A percentile compares a stretch with the other conserved stretches of the same genome.
Conservation (phyloP, 2,797 vertebrate species). For the Pangasius larnaudii region DNA sequence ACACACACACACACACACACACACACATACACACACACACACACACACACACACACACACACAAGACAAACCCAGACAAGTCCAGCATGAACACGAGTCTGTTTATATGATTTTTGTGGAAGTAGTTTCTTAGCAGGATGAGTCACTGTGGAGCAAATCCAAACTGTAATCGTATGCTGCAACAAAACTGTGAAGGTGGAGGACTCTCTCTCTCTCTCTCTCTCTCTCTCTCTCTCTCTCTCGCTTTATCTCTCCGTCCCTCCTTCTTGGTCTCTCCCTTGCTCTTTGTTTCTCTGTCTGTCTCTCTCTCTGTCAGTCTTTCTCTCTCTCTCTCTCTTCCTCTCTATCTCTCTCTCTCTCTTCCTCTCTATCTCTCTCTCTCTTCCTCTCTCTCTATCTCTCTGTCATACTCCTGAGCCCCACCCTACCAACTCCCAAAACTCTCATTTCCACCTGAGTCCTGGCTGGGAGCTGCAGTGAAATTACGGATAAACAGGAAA, state of each 20-base stretch:
- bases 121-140: conserved; percentile 23
- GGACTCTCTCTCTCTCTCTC: background rate
- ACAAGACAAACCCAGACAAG: background rate
- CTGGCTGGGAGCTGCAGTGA: conserved; percentile 24
- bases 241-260: background rate
- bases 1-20: conserved; percentile 5
- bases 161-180: conserved; percentile 4
- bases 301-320: background rate
- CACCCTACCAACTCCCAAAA: conserved; percentile 36
- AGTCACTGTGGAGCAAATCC: conserved; percentile 19
- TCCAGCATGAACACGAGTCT: background rate
- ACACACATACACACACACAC: background rate
- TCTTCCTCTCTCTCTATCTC: conserved; percentile 10
- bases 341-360: background rate
- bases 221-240: background rate
- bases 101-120: conserved; percentile 31
- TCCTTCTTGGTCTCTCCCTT: background rate
- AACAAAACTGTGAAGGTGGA: conserved; percentile 2
- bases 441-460: conserved; percentile 41
- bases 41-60: conserved; percentile 18
- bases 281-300: background rate
- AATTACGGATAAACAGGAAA: conserved; percentile 48
- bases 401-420: background rate
- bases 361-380: background rate
- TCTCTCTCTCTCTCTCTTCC: too few relatives aligned